phyloP scores from a whole-genome alignment of 1,140 invertebrate species.

The Harpegnathos saltator region DNA sequence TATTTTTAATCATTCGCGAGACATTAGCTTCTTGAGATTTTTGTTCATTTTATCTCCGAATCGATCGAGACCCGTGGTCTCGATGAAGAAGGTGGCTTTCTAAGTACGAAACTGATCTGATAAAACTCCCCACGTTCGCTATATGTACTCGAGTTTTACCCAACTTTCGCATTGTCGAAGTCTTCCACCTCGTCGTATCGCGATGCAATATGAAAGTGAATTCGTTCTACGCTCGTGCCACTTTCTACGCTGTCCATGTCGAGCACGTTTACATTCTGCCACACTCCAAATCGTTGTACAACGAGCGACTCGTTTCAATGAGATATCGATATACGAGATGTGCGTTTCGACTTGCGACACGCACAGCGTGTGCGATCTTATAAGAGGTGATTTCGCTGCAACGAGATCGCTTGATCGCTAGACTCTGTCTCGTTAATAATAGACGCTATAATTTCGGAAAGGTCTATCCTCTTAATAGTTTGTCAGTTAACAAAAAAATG shows the following conservation, averaged over 20 bases:
- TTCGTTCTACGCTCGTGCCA: constrained; percentile 57
- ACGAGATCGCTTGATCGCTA: not conserved
- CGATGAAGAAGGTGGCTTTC: not conserved
- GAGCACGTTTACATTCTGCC: constrained; percentile 76
- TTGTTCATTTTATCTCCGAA: too few relatives aligned
- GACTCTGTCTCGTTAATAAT: not conserved
- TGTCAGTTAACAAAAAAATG: not conserved
- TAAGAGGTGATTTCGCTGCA: not conserved
- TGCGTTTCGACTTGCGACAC: not conserved
- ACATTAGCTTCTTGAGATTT: too few relatives aligned
- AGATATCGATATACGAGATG: not conserved
- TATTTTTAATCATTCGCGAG: too few relatives aligned
- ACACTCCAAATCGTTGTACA: constrained; percentile 75
- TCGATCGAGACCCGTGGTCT: constrained; percentile 10
- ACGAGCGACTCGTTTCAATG: constrained; percentile 44
- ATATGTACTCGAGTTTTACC: constrained; percentile 64
- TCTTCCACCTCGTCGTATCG: constrained; percentile 76
- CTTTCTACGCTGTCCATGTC: constrained; percentile 63
- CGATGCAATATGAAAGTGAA: constrained; percentile 75
- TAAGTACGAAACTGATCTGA: not conserved
- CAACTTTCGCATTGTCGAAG: constrained; percentile 76
- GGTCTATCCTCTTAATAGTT: not conserved
- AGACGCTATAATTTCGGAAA: not conserved
- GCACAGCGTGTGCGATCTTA: not conserved
- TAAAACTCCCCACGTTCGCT: too few relatives aligned